Percentiles rank a stretch among this genome's conserved stretches.
Evolutionary conservation across 2,888 invertebrate species (phyloP).

Genomic region (Tetragnatha montana): DNA sequence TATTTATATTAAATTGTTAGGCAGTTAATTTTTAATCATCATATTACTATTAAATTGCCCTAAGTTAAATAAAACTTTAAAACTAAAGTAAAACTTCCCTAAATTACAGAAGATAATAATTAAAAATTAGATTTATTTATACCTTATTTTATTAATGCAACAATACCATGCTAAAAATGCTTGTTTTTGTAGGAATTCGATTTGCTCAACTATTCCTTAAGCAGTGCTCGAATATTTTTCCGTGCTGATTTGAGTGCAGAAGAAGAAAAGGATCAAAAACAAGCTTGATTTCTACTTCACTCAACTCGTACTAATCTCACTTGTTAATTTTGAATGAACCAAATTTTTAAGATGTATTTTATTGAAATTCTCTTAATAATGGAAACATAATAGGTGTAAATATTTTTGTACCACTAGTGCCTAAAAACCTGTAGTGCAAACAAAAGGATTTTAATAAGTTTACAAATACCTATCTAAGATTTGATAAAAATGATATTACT

Average conservation of each 20-base stretch:
- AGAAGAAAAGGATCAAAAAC: slow-evolving; percentile 69
- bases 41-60: not conserved
- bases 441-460: no score
- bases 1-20: not conserved
- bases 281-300: not conserved
- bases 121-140: not conserved
- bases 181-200: slow-evolving; percentile 85
- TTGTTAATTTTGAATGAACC: no score
- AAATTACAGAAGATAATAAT: not conserved
- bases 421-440: no score
- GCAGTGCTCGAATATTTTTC: slow-evolving; percentile 96
- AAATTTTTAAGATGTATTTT: no score
- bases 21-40: no score
- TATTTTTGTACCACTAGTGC: no score
- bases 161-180: not conserved
- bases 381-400: no score
- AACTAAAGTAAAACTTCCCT: not conserved
- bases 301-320: no score
- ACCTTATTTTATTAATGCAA: not conserved
- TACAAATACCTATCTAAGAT: no score
- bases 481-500: no score
- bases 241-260: slow-evolving; percentile 77
- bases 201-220: slow-evolving; percentile 91
- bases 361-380: no score
- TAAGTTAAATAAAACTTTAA: not conserved